Evolutionary conservation across 2,113 vertebrate species (phyloP), one percentile per base, ranked within the genome.

Genomic region (Sylvietta virens): DNA sequence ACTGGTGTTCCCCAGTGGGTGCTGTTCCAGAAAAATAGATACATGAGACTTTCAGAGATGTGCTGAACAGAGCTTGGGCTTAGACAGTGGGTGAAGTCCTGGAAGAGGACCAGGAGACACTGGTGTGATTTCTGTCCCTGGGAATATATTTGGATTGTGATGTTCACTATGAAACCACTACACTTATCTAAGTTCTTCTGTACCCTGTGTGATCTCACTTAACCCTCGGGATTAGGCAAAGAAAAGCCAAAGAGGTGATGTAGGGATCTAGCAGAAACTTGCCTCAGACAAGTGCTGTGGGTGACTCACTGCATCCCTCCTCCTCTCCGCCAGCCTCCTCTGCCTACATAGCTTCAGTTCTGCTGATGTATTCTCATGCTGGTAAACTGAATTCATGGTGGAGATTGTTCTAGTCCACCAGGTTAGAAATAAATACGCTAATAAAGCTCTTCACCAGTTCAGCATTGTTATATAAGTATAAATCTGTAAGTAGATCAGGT

Each of bases 401-500:
- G 67, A 73, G 57, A 66, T 66, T 86, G 60, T 92, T 86, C 67
- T 81, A 74, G 71, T 93, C 58, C 76, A 93, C 56, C 47, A 70
- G 62, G 50, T 54, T 93, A 90, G 93, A 90, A 92, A 95, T 86
- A 92, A 92, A 78, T 54, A 74, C 27, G 37, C 30, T 28, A 71
- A 14, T 70, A 92, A 81, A 88, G 8, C 35, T 65, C 13, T 2
- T 56, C 30, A 62, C 16, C 37, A 9, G 44, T 94, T 92, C 42
- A 81, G 56, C 31, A 24, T 58, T 86, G 51, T 95, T 96, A 93
- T 74, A 0, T 82, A 95, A 91, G n/a, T 53, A 50, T 42, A 83
- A 44, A 66, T 79, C 40, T 91, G 6, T 85, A 82, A 86, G 39
- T 91, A 82, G 90, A 91, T 54, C 50, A 88, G 67, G 45, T 79